phyloP scores from a whole-genome alignment of 2,797 vertebrate species.

The Pseudochaenichthys georgianus region DNA sequence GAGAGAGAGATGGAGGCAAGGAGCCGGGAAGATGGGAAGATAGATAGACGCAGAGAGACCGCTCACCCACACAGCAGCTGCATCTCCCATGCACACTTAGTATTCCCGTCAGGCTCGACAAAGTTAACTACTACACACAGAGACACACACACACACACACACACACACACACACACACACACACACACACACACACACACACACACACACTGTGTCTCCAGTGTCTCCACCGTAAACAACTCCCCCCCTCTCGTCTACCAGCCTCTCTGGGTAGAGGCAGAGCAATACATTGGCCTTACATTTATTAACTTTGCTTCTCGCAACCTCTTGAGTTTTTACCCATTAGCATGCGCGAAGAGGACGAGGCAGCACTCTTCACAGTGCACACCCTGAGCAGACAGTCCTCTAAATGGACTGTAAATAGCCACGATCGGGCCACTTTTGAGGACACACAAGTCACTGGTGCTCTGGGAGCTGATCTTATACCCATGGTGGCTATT shows the following conservation, averaged over 20 bases:
- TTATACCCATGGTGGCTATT: conserved; percentile 20
- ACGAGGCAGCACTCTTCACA: not conserved
- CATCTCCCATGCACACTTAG: conserved; percentile 50
- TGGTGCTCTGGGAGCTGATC: not conserved
- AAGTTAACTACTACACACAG: conserved; percentile 56
- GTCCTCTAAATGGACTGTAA: conserved; percentile 6
- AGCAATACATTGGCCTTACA: conserved; percentile 62
- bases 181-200: conserved; percentile 37
- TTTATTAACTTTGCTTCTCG: conserved; percentile 60
- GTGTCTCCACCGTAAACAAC: conserved; percentile 47
- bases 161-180: conserved; percentile 46
- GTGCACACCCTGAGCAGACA: conserved; percentile 29
- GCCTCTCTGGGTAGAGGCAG: too few species aligned
- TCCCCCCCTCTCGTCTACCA: not conserved
- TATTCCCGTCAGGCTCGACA: conserved; percentile 65
- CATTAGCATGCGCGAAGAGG: conserved; percentile 56
- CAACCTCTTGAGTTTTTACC: conserved; percentile 46
- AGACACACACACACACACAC: conserved; percentile 39
- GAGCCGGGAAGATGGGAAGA: conserved; percentile 5
- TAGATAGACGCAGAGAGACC: not conserved
- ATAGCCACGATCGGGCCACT: too few species aligned
- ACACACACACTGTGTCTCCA: conserved; percentile 49
- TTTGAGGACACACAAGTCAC: too few species aligned
- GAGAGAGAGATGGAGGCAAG: not conserved
- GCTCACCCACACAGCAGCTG: conserved; percentile 65